Conservation (phyloP, 1,140 invertebrate genomes). For the Telenomus remus region DNA sequence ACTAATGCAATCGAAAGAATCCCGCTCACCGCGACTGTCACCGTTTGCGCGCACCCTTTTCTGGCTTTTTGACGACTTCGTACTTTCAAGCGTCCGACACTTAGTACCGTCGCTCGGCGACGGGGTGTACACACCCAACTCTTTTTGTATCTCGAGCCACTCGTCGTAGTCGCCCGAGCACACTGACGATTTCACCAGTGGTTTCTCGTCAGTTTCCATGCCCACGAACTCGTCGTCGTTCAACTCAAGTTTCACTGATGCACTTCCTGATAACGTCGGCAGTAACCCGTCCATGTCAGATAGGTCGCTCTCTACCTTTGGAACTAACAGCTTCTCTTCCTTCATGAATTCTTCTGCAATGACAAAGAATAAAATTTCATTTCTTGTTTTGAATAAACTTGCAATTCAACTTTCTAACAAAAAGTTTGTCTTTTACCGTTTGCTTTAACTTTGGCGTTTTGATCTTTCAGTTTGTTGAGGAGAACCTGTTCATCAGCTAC, state of each 20-base stretch:
- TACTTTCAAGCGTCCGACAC: conserved; percentile 62
- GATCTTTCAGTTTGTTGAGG: conserved; percentile 77
- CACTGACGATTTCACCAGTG: conserved; percentile 64
- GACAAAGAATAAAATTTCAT: too few species aligned
- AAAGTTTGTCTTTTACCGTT: too few species aligned
- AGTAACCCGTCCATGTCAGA: conserved; percentile 60
- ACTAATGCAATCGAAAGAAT: conserved; percentile 55
- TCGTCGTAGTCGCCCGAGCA: conserved; percentile 78
- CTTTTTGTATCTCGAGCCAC: conserved; percentile 82
- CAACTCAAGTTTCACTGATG: conserved; percentile 70
- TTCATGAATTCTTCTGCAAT: conserved; percentile 69
- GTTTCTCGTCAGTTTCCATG: conserved; percentile 67
- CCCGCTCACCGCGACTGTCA: conserved; percentile 62
- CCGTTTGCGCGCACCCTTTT: conserved; percentile 69
- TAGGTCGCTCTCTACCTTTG: conserved; percentile 69
- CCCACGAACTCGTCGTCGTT: conserved; percentile 68
- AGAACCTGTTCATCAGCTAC: conserved; percentile 80
- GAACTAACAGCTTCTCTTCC: conserved; percentile 71
- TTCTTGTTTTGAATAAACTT: too few species aligned
- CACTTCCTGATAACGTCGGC: conserved; percentile 57
- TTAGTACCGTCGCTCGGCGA: conserved; percentile 63
- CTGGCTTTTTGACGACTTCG: conserved; percentile 6
- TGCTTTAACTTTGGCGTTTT: conserved; percentile 66
- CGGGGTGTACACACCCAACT: conserved; percentile 76
- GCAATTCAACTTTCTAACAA: too few species aligned